Conservation (phyloP, 2,797 vertebrate species). For the Hydrocynus forskahlii region DNA sequence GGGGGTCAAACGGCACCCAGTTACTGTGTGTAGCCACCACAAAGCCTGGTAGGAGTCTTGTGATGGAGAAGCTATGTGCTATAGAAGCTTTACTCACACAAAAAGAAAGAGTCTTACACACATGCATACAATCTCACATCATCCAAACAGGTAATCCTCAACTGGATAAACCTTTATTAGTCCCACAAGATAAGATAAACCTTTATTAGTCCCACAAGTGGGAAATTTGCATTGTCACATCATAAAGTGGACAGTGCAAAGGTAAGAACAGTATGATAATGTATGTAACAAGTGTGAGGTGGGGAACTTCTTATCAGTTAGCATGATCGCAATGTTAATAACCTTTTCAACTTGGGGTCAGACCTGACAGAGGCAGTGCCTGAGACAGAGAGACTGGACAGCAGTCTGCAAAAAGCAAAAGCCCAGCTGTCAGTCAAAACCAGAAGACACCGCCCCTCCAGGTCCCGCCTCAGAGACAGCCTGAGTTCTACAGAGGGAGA, state of each 20-base stretch:
- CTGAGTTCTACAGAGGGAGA: constrained; percentile 62
- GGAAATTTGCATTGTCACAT: too few relatives aligned
- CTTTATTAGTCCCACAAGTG: too few relatives aligned
- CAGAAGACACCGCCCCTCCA: constrained; percentile 77
- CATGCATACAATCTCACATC: constrained; percentile 22
- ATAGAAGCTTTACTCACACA: not conserved
- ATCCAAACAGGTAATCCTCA: constrained; percentile 55
- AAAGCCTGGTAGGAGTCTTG: not conserved
- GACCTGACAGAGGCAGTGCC: constrained; percentile 83
- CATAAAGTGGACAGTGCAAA: too few relatives aligned
- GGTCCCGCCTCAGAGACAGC: constrained; percentile 68
- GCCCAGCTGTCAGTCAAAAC: constrained; percentile 80
- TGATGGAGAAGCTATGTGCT: not conserved
- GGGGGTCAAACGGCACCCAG: not conserved
- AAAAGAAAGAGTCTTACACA: not conserved
- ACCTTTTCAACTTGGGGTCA: constrained; percentile 39
- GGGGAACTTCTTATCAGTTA: not conserved
- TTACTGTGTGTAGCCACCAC: not conserved
- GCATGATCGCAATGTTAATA: not conserved
- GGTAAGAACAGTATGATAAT: too few relatives aligned
- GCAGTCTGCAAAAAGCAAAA: constrained; percentile 81
- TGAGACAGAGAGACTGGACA: constrained; percentile 82
- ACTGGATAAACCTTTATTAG: constrained; percentile 22
- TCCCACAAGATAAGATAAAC: too few relatives aligned
- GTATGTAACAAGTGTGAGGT: too few relatives aligned